A percentile compares a stretch with the other conserved stretches of the same genome.
Evolutionary conservation across 2,797 vertebrate genomes (phyloP).

Genomic region (Malacoraja senta): DNA sequence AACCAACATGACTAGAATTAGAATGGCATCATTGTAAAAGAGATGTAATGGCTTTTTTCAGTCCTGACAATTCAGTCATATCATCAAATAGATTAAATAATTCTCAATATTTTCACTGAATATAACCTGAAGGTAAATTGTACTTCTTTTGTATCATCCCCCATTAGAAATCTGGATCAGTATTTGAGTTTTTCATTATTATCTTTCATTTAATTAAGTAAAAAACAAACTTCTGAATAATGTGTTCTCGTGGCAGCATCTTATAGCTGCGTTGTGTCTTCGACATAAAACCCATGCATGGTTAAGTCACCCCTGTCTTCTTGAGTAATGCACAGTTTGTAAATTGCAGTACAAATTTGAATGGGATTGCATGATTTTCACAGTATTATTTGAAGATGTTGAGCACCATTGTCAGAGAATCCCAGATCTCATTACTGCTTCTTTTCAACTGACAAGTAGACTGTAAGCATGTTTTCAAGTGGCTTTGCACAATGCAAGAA

Average conservation of each 20-base stretch:
- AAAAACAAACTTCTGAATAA: no score
- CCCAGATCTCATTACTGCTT: conserved; percentile 34
- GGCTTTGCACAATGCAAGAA: conserved; percentile 28
- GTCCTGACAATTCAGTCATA: neutral
- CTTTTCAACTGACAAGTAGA: conserved; percentile 37
- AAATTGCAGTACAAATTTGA: conserved; percentile 28
- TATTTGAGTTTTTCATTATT: neutral
- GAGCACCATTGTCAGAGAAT: conserved; percentile 32
- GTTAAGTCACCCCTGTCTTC: neutral
- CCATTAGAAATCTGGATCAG: neutral
- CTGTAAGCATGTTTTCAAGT: conserved; percentile 36
- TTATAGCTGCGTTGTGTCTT: neutral
- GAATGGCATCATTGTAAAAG: neutral
- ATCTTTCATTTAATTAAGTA: neutral
- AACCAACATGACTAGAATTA: neutral
- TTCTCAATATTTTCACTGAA: neutral
- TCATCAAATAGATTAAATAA: neutral
- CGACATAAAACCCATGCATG: neutral
- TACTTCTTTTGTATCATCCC: neutral
- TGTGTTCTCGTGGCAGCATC: neutral
- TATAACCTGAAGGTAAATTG: neutral
- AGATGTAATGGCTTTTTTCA: neutral
- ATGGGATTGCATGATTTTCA: conserved; percentile 36
- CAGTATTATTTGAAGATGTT: conserved; percentile 37
- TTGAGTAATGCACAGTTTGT: neutral